A percentile compares a stretch with the other conserved stretches of the same genome.
Conservation (phyloP, 2,113 vertebrate species). For the Falco punctatus region DNA sequence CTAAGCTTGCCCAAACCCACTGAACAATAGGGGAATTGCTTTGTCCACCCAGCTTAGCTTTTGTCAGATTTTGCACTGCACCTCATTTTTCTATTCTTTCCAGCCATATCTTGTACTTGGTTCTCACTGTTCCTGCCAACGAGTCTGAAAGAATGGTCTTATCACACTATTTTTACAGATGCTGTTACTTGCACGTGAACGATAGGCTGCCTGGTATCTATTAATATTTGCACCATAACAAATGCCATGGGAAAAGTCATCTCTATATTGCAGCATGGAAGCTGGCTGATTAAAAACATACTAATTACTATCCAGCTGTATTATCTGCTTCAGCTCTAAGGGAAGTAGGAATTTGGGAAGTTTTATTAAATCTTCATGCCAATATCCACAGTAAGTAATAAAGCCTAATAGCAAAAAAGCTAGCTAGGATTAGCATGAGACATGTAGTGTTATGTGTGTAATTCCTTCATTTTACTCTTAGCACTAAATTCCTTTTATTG, state of each 20-base stretch:
- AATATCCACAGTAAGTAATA: background rate
- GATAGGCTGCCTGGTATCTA: background rate
- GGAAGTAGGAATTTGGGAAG: background rate
- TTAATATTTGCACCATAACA: background rate
- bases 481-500: background rate
- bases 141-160: background rate
- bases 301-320: background rate
- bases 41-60: background rate
- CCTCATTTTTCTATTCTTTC: background rate
- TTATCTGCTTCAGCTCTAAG: background rate
- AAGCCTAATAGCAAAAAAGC: background rate
- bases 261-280: background rate
- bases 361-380: background rate
- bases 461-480: background rate
- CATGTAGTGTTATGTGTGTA: rapidly evolving
- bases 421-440: background rate
- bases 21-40: background rate
- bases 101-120: background rate
- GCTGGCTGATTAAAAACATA: background rate
- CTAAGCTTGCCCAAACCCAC: background rate
- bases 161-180: background rate
- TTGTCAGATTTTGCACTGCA: background rate
- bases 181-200: background rate
- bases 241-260: background rate
- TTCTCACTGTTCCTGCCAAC: background rate